phyloP scores from a whole-genome alignment of 1,140 invertebrate species.

The Aporrectodea caliginosa region DNA sequence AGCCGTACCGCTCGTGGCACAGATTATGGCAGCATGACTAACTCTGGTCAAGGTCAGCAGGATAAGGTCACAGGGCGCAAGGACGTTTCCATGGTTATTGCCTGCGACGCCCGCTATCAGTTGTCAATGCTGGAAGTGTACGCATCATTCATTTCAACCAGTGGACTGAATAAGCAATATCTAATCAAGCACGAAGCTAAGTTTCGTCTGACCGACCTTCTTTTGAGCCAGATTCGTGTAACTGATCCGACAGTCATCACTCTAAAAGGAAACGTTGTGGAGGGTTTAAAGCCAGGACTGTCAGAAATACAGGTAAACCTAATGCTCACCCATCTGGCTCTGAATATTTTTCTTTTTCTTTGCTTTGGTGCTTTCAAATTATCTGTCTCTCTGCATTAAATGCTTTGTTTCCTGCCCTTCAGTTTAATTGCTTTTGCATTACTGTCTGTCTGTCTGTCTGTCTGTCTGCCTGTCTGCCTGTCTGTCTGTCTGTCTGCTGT shows the following conservation, averaged over 20 bases:
- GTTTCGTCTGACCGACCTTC: conserved; percentile 84
- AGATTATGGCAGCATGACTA: neutral
- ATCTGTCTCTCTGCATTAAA: too few species aligned
- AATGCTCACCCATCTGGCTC: too few species aligned
- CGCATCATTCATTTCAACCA: conserved; percentile 64
- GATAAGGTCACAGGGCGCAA: neutral
- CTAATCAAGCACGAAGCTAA: conserved; percentile 77
- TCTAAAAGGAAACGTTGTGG: conserved; percentile 73
- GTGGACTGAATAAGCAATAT: conserved; percentile 35
- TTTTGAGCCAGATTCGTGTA: conserved; percentile 74
- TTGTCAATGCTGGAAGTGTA: conserved; percentile 83
- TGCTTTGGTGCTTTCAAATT: too few species aligned
- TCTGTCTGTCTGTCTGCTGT: too few species aligned
- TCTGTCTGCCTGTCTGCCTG: too few species aligned
- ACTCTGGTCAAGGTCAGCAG: neutral
- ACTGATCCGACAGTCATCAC: conserved; percentile 82
- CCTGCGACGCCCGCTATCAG: conserved; percentile 79
- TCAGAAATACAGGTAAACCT: conserved; percentile 94
- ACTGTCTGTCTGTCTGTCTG: too few species aligned
- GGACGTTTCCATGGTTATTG: conserved; percentile 41
- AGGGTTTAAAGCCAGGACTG: conserved; percentile 79
- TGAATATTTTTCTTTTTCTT: too few species aligned
- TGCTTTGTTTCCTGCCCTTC: too few species aligned
- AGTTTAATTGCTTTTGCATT: too few species aligned
- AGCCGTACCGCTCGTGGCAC: neutral